Evolutionary conservation across 2,113 vertebrate species (phyloP).

Genomic region (Diadophis punctatus): DNA sequence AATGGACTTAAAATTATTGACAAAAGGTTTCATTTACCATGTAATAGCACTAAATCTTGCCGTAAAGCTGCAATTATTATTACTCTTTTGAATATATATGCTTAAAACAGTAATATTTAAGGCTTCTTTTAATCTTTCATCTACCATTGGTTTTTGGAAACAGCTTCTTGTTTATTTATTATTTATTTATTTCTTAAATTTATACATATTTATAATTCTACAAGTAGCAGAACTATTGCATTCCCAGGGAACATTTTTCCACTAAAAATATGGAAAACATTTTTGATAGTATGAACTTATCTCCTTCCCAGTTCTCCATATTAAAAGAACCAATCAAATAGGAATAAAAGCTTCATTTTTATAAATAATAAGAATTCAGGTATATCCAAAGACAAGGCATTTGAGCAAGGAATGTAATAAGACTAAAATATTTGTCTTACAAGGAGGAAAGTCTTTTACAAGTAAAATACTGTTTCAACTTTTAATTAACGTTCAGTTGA

Average conservation of each 20-base stretch:
- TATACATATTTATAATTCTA: not conserved
- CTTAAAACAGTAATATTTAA: not conserved
- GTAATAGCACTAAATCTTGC: not conserved
- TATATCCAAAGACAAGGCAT: not conserved
- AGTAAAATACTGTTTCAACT: not conserved
- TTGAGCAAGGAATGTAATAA: not conserved
- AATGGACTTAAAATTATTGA: not conserved
- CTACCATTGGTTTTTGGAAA: not conserved
- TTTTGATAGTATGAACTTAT: not conserved
- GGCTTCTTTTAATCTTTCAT: not conserved
- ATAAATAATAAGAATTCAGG: not conserved
- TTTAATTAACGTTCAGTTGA: not conserved
- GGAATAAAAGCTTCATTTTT: not conserved
- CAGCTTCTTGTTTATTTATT: not conserved
- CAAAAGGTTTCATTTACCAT: not conserved
- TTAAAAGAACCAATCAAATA: not conserved
- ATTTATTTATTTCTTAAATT: not conserved
- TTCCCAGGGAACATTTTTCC: not conserved
- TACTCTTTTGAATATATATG: not conserved
- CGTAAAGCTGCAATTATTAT: not conserved
- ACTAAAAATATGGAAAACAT: not conserved
- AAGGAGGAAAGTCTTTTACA: not conserved
- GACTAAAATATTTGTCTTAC: not conserved
- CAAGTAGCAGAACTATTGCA: not conserved
- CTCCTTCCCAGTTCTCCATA: not conserved